Percentiles rank a stretch among this genome's conserved stretches.
These are phyloP conservation scores for Myopa testacea DNA, from an alignment of 2,888 invertebrate species.

Conservation along the genomic window DNA sequence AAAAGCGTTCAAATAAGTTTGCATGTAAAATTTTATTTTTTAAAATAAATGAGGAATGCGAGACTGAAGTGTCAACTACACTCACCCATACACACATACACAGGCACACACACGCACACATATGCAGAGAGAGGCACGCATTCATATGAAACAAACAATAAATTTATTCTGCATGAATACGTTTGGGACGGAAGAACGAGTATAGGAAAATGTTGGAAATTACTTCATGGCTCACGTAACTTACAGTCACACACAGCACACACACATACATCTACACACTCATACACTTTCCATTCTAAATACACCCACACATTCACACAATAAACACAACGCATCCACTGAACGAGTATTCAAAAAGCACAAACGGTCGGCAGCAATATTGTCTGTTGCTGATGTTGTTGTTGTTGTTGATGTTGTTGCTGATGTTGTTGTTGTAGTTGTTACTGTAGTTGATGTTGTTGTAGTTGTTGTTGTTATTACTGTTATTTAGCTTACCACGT, in stretches of 20 bases:
- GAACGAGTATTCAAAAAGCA: not conserved
- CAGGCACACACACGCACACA: not conserved
- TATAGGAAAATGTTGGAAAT: conserved; percentile 28
- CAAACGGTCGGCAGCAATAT: not conserved
- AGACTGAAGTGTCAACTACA: conserved; percentile 10
- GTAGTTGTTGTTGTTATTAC: conserved; percentile 10
- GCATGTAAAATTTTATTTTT: not conserved
- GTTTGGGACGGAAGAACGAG: conserved; percentile 2
- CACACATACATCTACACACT: not conserved
- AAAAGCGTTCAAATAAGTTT: not conserved
- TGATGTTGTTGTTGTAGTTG: not conserved
- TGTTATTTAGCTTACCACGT: conserved; percentile 25
- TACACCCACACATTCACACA: no score
- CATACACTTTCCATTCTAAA: not conserved
- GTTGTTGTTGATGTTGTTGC: not conserved
- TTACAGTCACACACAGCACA: not conserved
- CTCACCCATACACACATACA: conserved; percentile 13
- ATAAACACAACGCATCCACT: not conserved
- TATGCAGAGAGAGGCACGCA: conserved; percentile 9
- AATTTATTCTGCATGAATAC: conserved; percentile 35
- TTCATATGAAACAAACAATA: conserved; percentile 22
- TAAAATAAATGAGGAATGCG: no score
- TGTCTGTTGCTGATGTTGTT: not conserved
- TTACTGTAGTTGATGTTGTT: not conserved
- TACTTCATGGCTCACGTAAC: conserved; percentile 23